These are phyloP conservation scores for Columba livia DNA, from an alignment of 2,113 vertebrate genomes.

Conservation along the genomic window DNA sequence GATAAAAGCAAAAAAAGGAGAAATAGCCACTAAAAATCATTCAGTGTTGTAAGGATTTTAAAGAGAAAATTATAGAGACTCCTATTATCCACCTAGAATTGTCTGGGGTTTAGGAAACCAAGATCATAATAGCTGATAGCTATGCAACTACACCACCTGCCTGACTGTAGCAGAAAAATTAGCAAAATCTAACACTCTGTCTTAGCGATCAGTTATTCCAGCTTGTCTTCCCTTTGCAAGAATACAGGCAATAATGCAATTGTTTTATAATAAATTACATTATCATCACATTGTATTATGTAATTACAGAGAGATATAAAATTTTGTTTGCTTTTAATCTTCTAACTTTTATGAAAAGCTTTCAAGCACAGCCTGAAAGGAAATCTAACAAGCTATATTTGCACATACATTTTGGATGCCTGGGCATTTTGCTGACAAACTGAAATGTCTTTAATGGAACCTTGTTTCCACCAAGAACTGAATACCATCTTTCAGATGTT, in stretches of 20 bases:
- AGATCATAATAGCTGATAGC: not conserved
- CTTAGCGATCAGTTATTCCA: not conserved
- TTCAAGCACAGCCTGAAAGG: not conserved
- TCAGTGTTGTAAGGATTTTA: not conserved
- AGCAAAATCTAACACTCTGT: fast-evolving
- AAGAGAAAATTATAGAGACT: not conserved
- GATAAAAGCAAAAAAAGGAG: not conserved
- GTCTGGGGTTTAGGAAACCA: not conserved
- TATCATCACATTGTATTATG: not conserved
- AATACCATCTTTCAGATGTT: constrained; percentile 30
- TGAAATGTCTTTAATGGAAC: not conserved
- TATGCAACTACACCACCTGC: not conserved
- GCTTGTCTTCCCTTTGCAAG: not conserved
- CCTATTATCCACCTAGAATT: not conserved
- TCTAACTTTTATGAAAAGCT: not conserved
- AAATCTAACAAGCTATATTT: not conserved
- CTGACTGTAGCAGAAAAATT: not conserved
- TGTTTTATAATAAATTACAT: not conserved
- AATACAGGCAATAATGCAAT: not conserved
- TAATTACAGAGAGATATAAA: not conserved
- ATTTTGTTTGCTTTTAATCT: not conserved
- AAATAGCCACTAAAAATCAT: not conserved
- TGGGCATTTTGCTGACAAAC: not conserved
- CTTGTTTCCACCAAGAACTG: constrained; percentile 2
- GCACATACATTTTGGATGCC: not conserved